Percentiles rank a stretch among this genome's conserved stretches.
These are phyloP conservation scores for Stegodyphus dumicola DNA, from an alignment of 1,140 invertebrate genomes.

Conservation along the genomic window DNA sequence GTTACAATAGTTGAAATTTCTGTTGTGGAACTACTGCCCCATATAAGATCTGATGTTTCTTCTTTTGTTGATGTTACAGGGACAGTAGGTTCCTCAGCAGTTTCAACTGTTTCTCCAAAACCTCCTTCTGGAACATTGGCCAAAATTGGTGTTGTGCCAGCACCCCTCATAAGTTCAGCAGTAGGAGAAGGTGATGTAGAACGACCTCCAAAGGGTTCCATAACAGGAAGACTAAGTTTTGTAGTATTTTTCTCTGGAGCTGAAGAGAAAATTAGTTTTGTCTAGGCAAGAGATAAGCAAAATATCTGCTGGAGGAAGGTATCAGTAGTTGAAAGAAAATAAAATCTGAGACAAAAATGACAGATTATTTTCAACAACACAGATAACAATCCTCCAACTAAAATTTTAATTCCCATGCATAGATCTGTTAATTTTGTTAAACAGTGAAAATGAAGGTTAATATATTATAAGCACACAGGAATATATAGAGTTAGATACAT, in stretches of 20 bases:
- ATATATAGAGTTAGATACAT: no score
- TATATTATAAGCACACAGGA: no score
- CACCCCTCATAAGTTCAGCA: conserved; percentile 61
- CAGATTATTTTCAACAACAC: background rate
- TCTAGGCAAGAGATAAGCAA: conserved; percentile 4
- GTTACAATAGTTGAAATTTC: background rate
- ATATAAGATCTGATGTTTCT: conserved; percentile 23
- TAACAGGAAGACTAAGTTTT: conserved; percentile 62
- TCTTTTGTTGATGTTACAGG: conserved; percentile 25
- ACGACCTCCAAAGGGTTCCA: conserved; percentile 56
- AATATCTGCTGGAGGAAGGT: background rate
- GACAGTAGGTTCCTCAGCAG: conserved; percentile 48
- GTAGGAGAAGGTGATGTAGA: conserved; percentile 62
- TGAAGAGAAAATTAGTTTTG: conserved; percentile 45
- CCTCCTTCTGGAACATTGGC: conserved; percentile 59
- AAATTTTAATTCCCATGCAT: background rate
- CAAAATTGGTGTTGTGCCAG: conserved; percentile 63
- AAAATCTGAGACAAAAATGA: background rate
- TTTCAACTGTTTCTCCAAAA: conserved; percentile 60
- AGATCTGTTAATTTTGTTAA: conserved; percentile 7
- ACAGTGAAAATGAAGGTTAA: background rate
- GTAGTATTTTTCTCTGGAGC: conserved; percentile 42
- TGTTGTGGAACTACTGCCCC: conserved; percentile 12
- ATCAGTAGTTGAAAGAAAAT: no score
- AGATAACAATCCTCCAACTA: no score